Base-by-base conservation (phyloP, 2,797 vertebrate genomes). In the Brachymystax lenok region DNA sequence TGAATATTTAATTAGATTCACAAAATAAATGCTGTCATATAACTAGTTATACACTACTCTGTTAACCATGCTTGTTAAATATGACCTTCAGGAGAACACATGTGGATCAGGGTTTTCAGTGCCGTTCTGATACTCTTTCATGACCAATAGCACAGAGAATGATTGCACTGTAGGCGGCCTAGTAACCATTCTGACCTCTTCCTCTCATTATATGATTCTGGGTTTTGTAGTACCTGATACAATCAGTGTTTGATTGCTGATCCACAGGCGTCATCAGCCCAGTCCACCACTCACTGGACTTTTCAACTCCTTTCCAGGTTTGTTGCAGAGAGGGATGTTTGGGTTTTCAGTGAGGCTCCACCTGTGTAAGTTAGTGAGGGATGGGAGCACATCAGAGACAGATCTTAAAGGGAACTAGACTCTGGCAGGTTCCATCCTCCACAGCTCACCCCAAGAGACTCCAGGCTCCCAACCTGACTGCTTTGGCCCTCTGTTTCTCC, bases 331-430 rank as follows among this genome's bases (percentile, higher is more conserved):
- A 30, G 71, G 63, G 6, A 59, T 69, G 28, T 6, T 35, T 52
- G 63, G 63, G 33, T 61, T 6, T 14, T 78, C 77, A 66, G 63
- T 50, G 19, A 40, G 33, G 33, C 33, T 19, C n/a, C 30, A 69
- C n/a, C 3, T 69, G 33, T 69, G 63, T 4, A 66, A 5, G 12
- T 69, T 69, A n/a, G 33, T 35, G 7, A n/a, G 33, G 33, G 30
- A 35, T 40, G 66, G 66, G 33, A 35, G 66, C 66, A 68, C 66
- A 6, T 19, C 17, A 69, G 21, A 46, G 33, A 69, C 35, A n/a
- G 19, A 35, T 46, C n/a, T n/a, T 35, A 21, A 14, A 13, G 14
- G 63, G 63, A 66, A 40, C 40, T 46, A 8, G 19, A 69, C 46
- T 19, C 19, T 35, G 19, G 33, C 17, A 2, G 68, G 68, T 35